phyloP scores from a whole-genome alignment of 2,888 invertebrate species.

The Tinea trinotella region DNA sequence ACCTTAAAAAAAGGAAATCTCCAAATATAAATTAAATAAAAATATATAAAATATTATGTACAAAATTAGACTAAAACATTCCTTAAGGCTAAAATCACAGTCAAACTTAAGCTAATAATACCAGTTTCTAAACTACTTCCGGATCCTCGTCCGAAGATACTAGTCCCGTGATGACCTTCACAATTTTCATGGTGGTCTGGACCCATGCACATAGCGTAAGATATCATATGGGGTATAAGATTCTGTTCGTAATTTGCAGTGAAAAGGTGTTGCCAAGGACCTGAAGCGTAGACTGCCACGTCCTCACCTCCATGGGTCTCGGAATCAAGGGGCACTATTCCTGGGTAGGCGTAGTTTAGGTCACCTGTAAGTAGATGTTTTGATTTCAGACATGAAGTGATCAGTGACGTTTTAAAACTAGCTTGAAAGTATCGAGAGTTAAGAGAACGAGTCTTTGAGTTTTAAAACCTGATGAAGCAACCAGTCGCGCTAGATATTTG shows the following conservation, averaged over 20 bases:
- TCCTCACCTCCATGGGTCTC: slow-evolving; percentile 87
- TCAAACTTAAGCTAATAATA: slow-evolving; percentile 26
- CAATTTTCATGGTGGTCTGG: slow-evolving; percentile 62
- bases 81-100: slow-evolving; percentile 39
- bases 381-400: too few species aligned
- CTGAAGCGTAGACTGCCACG: slow-evolving; percentile 80
- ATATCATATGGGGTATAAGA: slow-evolving; percentile 82
- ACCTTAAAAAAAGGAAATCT: too few species aligned
- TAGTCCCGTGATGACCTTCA: slow-evolving; percentile 1
- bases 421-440: too few species aligned
- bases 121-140: slow-evolving; percentile 26
- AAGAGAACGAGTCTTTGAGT: too few species aligned
- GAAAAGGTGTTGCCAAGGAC: slow-evolving; percentile 86
- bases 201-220: slow-evolving; percentile 79
- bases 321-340: slow-evolving; percentile 71
- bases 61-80: neutral
- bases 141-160: neutral
- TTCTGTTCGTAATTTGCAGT: slow-evolving; percentile 84
- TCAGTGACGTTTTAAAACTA: too few species aligned
- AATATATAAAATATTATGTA: too few species aligned
- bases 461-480: too few species aligned
- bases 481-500: too few species aligned
- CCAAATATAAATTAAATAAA: too few species aligned
- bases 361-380: slow-evolving; percentile 52
- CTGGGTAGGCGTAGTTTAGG: slow-evolving; percentile 69